Conservation (phyloP, 2,888 invertebrate species). For the Dryobotodes eremita region DNA sequence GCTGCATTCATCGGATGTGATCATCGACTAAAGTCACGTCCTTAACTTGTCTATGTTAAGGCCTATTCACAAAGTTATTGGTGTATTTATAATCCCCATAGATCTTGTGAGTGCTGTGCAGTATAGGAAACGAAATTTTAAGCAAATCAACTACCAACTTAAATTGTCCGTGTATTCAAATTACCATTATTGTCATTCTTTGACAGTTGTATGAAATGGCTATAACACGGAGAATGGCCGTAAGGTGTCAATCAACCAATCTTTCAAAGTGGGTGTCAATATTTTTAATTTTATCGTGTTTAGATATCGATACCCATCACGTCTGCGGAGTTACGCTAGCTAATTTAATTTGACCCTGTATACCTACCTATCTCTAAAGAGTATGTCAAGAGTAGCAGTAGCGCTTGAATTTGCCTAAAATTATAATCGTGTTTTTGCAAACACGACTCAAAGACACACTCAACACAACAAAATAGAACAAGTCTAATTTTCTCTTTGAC, state of each 20-base stretch:
- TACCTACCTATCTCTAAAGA: no score
- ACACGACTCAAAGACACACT: conserved; percentile 2
- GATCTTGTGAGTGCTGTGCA: background rate
- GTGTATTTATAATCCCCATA: background rate
- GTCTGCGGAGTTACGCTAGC: no score
- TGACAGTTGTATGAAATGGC: background rate
- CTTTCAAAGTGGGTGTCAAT: background rate
- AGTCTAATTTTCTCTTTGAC: conserved; percentile 48
- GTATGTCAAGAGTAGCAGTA: no score
- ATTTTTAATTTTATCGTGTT: background rate
- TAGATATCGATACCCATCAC: no score
- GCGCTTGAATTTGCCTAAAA: background rate
- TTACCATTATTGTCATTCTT: background rate
- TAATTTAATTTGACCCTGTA: no score
- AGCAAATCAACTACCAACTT: background rate
- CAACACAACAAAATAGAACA: background rate
- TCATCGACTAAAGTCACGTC: background rate
- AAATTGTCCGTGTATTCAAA: background rate
- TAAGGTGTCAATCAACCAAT: background rate
- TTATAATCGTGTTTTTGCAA: background rate
- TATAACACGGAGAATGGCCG: background rate
- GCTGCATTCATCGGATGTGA: background rate
- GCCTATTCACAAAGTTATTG: background rate
- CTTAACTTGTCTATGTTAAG: background rate
- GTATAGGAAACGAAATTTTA: background rate